Evolutionary conservation across 2,797 vertebrate genomes (phyloP).

Genomic region (Ciconia nigra): DNA sequence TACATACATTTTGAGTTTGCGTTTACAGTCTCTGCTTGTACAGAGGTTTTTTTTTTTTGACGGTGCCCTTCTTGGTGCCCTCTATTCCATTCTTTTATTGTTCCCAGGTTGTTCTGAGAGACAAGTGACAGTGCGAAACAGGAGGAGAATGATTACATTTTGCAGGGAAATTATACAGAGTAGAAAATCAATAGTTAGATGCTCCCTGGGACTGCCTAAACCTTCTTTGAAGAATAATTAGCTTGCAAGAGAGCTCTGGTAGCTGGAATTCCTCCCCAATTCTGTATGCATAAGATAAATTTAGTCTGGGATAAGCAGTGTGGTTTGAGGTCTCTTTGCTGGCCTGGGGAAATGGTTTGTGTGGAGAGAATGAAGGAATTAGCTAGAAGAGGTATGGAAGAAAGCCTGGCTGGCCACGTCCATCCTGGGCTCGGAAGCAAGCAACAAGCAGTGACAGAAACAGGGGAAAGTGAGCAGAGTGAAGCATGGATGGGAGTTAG

Average conservation of each 20-base stretch:
- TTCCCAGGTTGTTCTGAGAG: slow-evolving; percentile 10
- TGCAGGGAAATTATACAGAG: neutral
- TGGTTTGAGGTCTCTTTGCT: neutral
- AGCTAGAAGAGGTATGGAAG: neutral
- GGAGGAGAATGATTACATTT: slow-evolving; percentile 12
- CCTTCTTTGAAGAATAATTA: slow-evolving; percentile 57
- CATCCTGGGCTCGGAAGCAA: neutral
- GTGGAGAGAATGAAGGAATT: neutral
- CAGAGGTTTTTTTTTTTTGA: neutral
- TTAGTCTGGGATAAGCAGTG: neutral
- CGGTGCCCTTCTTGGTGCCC: neutral
- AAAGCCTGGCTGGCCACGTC: neutral
- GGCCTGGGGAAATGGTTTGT: neutral
- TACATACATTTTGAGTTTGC: neutral
- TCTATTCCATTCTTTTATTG: slow-evolving; percentile 15
- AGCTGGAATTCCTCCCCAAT: neutral
- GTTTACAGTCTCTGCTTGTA: neutral
- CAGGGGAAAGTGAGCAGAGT: neutral
- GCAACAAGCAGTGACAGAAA: neutral
- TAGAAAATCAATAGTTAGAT: slow-evolving; percentile 37
- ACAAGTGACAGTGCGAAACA: neutral
- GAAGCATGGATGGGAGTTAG: neutral
- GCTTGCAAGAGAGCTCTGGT: neutral
- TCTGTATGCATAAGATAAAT: slow-evolving; percentile 28
- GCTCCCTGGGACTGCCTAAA: slow-evolving; percentile 17